Evolutionary conservation across 2,888 invertebrate genomes (phyloP).

Genomic region (Toxonevra muliebris): DNA sequence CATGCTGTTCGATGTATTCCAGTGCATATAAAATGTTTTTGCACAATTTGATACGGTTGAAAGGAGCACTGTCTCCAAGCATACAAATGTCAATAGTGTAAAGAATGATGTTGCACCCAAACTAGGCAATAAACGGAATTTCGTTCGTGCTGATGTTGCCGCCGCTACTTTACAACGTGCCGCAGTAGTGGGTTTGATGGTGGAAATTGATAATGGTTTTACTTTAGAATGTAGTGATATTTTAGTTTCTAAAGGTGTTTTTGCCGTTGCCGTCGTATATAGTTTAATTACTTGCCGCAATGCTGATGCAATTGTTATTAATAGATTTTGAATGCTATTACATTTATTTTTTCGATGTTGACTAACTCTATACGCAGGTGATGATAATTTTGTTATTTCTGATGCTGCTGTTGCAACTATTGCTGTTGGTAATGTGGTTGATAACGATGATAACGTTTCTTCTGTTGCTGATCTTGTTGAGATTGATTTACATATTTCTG

Average conservation of each 20-base stretch:
- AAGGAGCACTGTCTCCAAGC: constrained; percentile 69
- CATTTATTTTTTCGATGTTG: constrained; percentile 21
- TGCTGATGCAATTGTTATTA: constrained; percentile 10
- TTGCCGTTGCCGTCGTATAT: neutral
- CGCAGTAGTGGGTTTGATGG: constrained; percentile 39
- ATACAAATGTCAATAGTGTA: constrained; percentile 68
- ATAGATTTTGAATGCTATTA: constrained; percentile 19
- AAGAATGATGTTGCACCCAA: constrained; percentile 66
- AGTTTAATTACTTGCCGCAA: neutral
- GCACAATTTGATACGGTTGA: constrained; percentile 76
- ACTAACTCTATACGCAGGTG: constrained; percentile 13
- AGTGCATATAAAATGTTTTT: constrained; percentile 86
- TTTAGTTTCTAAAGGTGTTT: neutral
- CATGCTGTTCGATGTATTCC: constrained; percentile 91
- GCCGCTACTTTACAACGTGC: constrained; percentile 12
- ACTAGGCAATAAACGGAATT: constrained; percentile 58
- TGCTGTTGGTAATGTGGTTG: constrained; percentile 29
- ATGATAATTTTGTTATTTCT: constrained; percentile 5
- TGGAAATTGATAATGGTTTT: constrained; percentile 3
- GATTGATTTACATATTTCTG: no score
- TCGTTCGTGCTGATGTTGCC: constrained; percentile 43
- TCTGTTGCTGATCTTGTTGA: no score
- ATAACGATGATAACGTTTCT: constrained; percentile 28
- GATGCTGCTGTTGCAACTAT: constrained; percentile 5
- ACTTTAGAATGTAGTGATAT: no score